Base-by-base conservation (phyloP, 2,113 vertebrate genomes). In the Brachyhypopomus occidentalis region DNA sequence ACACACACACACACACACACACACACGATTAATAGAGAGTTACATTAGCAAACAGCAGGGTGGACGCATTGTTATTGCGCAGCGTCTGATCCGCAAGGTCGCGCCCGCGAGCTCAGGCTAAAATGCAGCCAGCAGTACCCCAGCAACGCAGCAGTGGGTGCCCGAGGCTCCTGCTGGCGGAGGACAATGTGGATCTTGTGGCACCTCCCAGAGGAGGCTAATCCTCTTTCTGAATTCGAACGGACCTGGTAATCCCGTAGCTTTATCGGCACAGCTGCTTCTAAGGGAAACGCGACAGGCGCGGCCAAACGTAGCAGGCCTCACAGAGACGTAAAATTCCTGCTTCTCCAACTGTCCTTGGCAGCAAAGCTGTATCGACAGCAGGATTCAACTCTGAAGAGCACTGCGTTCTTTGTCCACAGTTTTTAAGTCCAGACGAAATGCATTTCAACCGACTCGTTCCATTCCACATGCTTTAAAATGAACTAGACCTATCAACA, bases 241-340 rank as follows among this genome's bases (percentile, higher is more conserved):
- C 87, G 64, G 27, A 84, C 83, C 75, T 81, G 84, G 85, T 91
- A 89, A 90, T 91, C 89, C 91, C 81, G 85, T 72, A 84, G 86
- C 82, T 91, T 92, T 93, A 91, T 92, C 89, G 86, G 89, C 86
- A 80, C 76, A 84, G 85, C 78, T 80, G 86, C 78, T 36, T 72
- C 75, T 25, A 34, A 81, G 56, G 30, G 79, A 60, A 81, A 70
- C 45, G 45, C 45, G 45, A 14, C 45, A 52, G 8, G 56, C 4
- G 30, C 56, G 64, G 60, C 71, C 60, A 52, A 66, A 56, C 63
- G 71, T 38, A 74, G 60, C 38, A 60, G 9, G 22, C 52, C 64
- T 25, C 66, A 38, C 55, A 38, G 66, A 70, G 30, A 78, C 52
- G n/a, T 7, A 22, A 59, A 48, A 72, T 69, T 72, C 56, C 56